Percentiles rank a stretch among this genome's conserved stretches.
Evolutionary conservation across 2,888 invertebrate species (phyloP).

Genomic region (Deroplatys truncata): DNA sequence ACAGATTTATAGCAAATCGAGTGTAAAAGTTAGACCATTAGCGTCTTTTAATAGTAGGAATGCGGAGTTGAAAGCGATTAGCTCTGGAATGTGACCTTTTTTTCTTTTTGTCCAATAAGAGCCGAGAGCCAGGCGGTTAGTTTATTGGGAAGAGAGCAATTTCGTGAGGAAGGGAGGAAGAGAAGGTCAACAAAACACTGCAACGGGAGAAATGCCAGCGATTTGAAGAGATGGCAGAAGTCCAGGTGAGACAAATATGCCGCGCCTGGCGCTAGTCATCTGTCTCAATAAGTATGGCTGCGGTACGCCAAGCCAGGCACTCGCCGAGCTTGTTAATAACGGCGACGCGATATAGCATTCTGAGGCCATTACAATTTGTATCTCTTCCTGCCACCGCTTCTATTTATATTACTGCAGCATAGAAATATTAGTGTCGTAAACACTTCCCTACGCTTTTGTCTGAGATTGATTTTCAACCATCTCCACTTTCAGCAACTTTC

Average conservation of each 20-base stretch:
- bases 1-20: background rate
- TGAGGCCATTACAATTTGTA: background rate
- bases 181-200: slow-evolving; percentile 8
- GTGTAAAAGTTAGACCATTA: background rate
- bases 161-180: background rate
- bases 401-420: background rate
- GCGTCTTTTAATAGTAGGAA: background rate
- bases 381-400: background rate
- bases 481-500: background rate
- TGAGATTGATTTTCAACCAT: background rate
- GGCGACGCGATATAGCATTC: background rate
- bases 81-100: background rate
- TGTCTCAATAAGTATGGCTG: slow-evolving; percentile 16
- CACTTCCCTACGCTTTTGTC: background rate
- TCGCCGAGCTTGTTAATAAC: background rate
- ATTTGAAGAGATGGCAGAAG: slow-evolving; percentile 1
- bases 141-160: background rate
- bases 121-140: background rate
- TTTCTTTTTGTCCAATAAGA: background rate
- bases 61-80: slow-evolving; percentile 7
- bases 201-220: slow-evolving; percentile 8
- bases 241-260: slow-evolving; percentile 14
- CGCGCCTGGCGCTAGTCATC: slow-evolving; percentile 5
- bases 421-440: background rate
- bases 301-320: background rate